Evolutionary conservation across 2,113 vertebrate genomes (phyloP), one percentile per base, ranked within the genome.

Genomic region (Canis aureus): DNA sequence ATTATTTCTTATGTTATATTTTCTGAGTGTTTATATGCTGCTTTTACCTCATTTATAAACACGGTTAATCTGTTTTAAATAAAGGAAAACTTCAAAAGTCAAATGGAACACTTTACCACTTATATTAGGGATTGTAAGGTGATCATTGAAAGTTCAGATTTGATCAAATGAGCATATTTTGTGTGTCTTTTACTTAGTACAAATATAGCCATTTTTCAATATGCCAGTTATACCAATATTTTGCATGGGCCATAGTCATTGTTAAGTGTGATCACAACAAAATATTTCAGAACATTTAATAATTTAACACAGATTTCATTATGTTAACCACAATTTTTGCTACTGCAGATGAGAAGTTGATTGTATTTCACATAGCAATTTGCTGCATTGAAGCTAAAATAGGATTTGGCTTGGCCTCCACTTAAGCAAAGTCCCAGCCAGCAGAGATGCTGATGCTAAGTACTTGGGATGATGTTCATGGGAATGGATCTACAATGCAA

Each of bases 121-220:
- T 94, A 86, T 71, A 84, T 71, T 73, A 64, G 5, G 12, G 49
- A 95, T 76, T 94, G 90, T 73, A 74, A 96, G 27, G 23, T 69
- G 62, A 94, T 60, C 96, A 96, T 60, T 81, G n/a, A 43, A 80
- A 51, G 55, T 94, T 96, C 62, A 81, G 69, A 85, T 73, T 69
- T 92, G 69, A 97, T 96, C 83, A 81, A 96, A 94, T 93, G 38
- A 81, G 55, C 51, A 78, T 89, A 60, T 78, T 97, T 49, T 27
- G 6, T n/a, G 29, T n/a, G 55, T 67, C 53, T 97, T 92, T 88
- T 79, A 15, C 35, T 91, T 67, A 92, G 80, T 49, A 96, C 11
- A 64, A 25, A 73, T 38, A 35, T 76, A 79, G 71, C 22, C 12
- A 35, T 89, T 95, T 80, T 38, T 81, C n/a, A 78, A 57, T 59